Percentiles rank a stretch among this genome's conserved stretches.
These are phyloP conservation scores for Rhopalosiphum maidis DNA, from an alignment of 1,140 invertebrate genomes.

Conservation along the genomic window DNA sequence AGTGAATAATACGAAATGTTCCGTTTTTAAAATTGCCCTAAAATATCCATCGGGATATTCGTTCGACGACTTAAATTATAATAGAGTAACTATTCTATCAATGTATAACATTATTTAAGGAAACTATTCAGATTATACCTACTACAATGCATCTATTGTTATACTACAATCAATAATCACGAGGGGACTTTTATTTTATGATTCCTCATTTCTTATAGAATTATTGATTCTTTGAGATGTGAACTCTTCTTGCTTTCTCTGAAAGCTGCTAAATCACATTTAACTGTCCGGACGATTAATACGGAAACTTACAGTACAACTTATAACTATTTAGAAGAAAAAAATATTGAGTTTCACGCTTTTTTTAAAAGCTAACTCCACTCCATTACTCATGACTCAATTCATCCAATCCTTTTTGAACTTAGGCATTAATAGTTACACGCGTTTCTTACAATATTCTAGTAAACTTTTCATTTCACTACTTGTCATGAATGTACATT, in stretches of 20 bases:
- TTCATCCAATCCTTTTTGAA: neutral
- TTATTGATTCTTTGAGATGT: neutral
- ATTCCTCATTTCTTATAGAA: neutral
- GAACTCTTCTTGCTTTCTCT: neutral
- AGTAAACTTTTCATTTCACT: neutral
- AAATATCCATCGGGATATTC: neutral
- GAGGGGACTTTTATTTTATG: neutral
- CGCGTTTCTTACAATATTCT: neutral
- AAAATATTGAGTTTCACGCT: neutral
- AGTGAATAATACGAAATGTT: neutral
- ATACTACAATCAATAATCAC: neutral
- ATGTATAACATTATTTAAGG: neutral
- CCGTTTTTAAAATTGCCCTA: neutral
- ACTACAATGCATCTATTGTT: neutral
- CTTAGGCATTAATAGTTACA: neutral
- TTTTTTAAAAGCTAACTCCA: neutral
- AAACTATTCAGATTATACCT: neutral
- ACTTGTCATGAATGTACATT: neutral
- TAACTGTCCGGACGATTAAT: neutral
- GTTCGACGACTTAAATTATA: neutral
- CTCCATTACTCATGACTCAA: neutral
- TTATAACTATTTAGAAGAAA: neutral
- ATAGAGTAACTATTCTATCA: neutral
- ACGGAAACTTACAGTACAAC: neutral
- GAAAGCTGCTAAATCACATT: neutral